Evolutionary conservation across 1,140 invertebrate genomes (phyloP).

Genomic region (Conus ventricosus): DNA sequence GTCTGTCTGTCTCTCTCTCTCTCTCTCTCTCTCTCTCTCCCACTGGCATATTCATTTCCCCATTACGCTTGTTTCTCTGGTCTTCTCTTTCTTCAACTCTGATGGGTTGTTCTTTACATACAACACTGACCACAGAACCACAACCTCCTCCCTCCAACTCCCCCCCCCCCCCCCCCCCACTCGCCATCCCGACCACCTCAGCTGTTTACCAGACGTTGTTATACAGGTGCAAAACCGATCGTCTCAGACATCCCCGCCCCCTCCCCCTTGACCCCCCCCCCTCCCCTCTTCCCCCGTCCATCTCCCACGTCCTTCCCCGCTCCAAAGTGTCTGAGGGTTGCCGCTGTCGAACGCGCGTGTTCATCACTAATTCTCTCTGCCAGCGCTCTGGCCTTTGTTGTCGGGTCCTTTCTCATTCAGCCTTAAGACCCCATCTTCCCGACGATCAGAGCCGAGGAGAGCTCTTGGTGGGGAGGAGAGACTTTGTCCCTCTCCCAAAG

Average conservation of each 20-base stretch:
- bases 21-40: constrained; percentile 8
- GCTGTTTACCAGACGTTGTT: neutral
- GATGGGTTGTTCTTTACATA: neutral
- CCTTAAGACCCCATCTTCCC: neutral
- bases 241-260: neutral
- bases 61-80: neutral
- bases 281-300: neutral
- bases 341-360: too few relatives aligned
- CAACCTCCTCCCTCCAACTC: neutral
- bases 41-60: too few relatives aligned
- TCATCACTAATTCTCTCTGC: neutral
- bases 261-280: neutral
- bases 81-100: neutral
- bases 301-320: too few relatives aligned
- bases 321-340: too few relatives aligned
- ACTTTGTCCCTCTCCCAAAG: neutral
- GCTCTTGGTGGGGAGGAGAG: neutral
- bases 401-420: neutral
- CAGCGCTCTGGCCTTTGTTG: neutral
- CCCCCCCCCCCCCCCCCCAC: neutral
- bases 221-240: neutral
- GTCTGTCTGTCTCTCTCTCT: neutral
- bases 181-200: too few relatives aligned
- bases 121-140: neutral
- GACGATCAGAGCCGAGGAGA: neutral